Conservation (phyloP, 1,140 invertebrate species). For the Drosophila carrolli region DNA sequence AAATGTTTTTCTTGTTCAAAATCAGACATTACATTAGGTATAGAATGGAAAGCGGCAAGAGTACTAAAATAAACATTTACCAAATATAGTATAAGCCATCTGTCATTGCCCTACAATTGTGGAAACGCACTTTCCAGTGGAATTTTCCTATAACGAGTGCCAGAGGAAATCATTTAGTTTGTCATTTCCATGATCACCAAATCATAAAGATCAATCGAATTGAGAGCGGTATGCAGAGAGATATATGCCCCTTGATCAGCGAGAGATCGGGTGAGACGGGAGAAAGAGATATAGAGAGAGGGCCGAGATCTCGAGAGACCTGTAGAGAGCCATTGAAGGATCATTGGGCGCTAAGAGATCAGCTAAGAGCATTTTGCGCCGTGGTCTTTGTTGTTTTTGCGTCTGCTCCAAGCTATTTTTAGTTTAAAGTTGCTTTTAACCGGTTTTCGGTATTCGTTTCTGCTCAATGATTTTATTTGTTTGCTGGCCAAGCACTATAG, state of each 20-base stretch:
- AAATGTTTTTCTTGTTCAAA: neutral
- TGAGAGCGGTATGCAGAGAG: conserved; percentile 25
- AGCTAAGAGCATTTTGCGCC: conserved; percentile 16
- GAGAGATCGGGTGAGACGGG: neutral
- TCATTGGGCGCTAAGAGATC: conserved; percentile 20
- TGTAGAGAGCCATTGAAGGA: conserved; percentile 21
- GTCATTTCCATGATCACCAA: conserved; percentile 36
- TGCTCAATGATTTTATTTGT: conserved; percentile 47
- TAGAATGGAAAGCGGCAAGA: neutral
- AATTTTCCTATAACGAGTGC: conserved; percentile 40
- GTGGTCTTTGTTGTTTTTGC: conserved; percentile 28
- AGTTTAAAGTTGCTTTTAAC: conserved; percentile 61
- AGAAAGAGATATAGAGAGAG: conserved; percentile 4
- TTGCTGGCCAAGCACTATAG: conserved; percentile 26
- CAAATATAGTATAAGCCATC: neutral
- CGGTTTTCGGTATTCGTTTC: conserved; percentile 51
- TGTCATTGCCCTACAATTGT: conserved; percentile 3
- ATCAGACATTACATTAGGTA: neutral
- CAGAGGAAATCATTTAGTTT: conserved; percentile 35
- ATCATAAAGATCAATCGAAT: conserved; percentile 41
- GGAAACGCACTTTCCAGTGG: conserved; percentile 35
- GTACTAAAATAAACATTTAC: neutral
- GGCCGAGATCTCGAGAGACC: neutral
- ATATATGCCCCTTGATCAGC: neutral
- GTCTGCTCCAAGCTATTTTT: conserved; percentile 50